Base-by-base conservation (phyloP, 2,888 invertebrate species). In the Cephonodes hylas region DNA sequence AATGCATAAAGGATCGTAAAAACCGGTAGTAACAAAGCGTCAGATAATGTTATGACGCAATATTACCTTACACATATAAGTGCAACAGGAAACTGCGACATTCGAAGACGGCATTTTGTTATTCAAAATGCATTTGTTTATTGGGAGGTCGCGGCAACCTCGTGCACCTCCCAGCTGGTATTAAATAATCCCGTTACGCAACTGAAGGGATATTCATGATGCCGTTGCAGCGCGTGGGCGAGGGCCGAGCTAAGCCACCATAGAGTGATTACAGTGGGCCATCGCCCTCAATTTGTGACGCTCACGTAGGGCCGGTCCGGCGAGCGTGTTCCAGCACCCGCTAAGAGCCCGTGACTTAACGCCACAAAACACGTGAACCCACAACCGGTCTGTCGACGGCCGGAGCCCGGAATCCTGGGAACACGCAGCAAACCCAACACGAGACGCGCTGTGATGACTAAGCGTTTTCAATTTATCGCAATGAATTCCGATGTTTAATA, bases 271-370 rank as follows among this genome's bases (percentile, higher is more conserved):
- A 72, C 75, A 64, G 67, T 75, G 66, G 74, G 73, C 71, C 79
- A 77, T 76, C 72, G 76, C 67, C 77, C 77, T 72, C 74, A 73
- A 77, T 80, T 76, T 75, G 74, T 66, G 64, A 65, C 76, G 73
- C 73, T 79, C 72, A 73, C 72, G 73, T 70, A 69, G 69, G 66
- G 72, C 66, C 68, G 70, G 71, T 73, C 70, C 68, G 67, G 63
- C 25, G 38, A 66, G 66, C 61, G 63, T 63, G 64, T 61, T 44
- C 61, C 60, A 27, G 48, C 46, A 53, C 34, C 65, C 69, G 73
- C 67, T 64, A 60, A 58, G 46, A 63, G 67, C 62, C 65, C 62
- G 63, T 74, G 68, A 66, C 73, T 76, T 71, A 67, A 69, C 61
- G 59, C 59, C 15, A 59, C 63, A n/a, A n/a, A n/a, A n/a, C n/a